These are phyloP conservation scores for Tetragnatha montana DNA, from an alignment of 2,888 invertebrate genomes.

Conservation along the genomic window DNA sequence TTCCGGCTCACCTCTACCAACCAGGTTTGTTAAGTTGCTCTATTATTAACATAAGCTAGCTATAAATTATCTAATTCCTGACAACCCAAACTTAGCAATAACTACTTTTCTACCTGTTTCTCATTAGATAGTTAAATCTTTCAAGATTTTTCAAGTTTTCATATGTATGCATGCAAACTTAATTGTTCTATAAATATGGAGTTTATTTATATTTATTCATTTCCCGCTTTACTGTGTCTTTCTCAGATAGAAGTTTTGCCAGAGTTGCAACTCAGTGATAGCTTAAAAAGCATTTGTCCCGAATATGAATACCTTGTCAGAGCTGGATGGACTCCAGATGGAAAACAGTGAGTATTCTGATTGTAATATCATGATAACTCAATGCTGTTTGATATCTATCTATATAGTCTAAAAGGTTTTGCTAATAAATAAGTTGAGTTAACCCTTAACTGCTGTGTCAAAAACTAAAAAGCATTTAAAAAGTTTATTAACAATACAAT, in stretches of 20 bases:
- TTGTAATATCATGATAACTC: not conserved
- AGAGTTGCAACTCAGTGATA: conserved; percentile 85
- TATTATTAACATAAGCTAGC: too few relatives aligned
- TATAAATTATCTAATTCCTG: too few relatives aligned
- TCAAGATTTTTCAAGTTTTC: too few relatives aligned
- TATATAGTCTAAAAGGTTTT: not conserved
- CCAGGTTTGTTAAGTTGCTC: conserved; percentile 56
- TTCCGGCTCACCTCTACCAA: conserved; percentile 78
- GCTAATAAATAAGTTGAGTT: not conserved
- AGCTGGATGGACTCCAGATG: conserved; percentile 95
- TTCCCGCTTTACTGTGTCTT: conserved; percentile 14
- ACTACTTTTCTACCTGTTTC: too few relatives aligned
- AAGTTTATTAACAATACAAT: too few relatives aligned
- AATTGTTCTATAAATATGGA: not conserved
- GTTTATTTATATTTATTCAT: not conserved
- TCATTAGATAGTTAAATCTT: too few relatives aligned
- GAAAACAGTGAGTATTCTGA: conserved; percentile 83
- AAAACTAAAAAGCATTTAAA: too few relatives aligned
- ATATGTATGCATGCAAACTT: not conserved
- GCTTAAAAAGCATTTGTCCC: conserved; percentile 87
- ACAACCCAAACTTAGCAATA: not conserved
- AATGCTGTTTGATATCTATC: too few relatives aligned
- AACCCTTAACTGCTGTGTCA: not conserved
- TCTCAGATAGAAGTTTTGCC: conserved; percentile 81
- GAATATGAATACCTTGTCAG: conserved; percentile 97